Evolutionary conservation across 1,140 invertebrate genomes (phyloP).

Genomic region (Lineus longissimus): DNA sequence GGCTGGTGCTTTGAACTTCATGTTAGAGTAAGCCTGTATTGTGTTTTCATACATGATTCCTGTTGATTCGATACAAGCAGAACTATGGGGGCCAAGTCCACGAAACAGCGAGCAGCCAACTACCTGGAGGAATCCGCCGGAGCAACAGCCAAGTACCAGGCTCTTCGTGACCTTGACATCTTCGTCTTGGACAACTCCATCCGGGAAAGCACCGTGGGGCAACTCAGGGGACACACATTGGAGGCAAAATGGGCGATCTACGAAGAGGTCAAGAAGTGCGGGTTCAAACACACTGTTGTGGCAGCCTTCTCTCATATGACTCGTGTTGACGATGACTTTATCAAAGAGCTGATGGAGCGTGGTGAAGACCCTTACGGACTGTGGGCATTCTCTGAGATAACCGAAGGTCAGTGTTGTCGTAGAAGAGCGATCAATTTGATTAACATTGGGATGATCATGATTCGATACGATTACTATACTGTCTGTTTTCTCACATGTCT

Average conservation of each 20-base stretch:
- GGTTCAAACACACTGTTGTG: slow-evolving; percentile 5
- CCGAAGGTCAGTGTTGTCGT: background rate
- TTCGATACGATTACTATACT: too few relatives aligned
- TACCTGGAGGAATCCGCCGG: too few relatives aligned
- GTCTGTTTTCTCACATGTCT: too few relatives aligned
- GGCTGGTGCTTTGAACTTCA: too few relatives aligned
- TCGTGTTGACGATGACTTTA: slow-evolving; percentile 8
- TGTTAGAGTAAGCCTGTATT: too few relatives aligned
- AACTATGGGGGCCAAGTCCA: too few relatives aligned
- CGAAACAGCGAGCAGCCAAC: too few relatives aligned
- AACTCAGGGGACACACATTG: slow-evolving; percentile 1
- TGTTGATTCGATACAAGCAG: too few relatives aligned
- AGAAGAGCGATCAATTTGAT: too few relatives aligned
- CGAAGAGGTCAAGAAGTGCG: slow-evolving; percentile 9
- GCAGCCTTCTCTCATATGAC: slow-evolving; percentile 9
- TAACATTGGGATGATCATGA: too few relatives aligned
- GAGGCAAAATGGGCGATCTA: slow-evolving; percentile 2
- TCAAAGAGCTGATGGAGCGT: slow-evolving; percentile 2
- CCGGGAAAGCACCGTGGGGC: slow-evolving; percentile 9
- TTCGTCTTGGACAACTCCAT: slow-evolving; percentile 13
- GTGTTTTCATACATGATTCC: too few relatives aligned
- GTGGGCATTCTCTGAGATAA: slow-evolving; percentile 10
- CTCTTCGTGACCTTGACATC: background rate
- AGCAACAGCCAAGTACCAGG: background rate
- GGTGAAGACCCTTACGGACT: background rate